Evolutionary conservation across 2,888 invertebrate species (phyloP).

Genomic region (Alloplasta piceator): DNA sequence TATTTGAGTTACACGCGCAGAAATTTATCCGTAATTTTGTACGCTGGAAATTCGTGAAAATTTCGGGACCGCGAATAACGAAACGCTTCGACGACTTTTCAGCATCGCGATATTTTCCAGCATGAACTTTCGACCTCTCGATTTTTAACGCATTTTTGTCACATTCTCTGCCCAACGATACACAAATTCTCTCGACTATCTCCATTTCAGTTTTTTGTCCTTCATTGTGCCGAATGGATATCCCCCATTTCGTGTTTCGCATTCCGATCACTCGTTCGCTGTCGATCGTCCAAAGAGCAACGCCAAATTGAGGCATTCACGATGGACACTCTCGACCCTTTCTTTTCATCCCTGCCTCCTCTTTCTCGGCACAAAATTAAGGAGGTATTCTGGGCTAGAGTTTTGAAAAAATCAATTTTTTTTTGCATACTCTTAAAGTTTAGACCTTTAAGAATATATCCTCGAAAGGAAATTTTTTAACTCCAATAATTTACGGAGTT

Average conservation of each 20-base stretch:
- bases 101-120: slow-evolving; percentile 1
- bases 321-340: no score
- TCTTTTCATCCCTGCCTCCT: no score
- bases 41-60: background rate
- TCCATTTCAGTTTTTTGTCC: slow-evolving; percentile 1
- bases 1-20: slow-evolving; percentile 1
- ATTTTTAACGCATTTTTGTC: background rate
- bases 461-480: no score
- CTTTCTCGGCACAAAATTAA: background rate
- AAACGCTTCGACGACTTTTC: background rate
- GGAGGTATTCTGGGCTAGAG: background rate
- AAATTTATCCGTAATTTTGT: background rate
- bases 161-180: background rate
- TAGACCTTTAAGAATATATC: no score
- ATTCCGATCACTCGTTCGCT: no score
- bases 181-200: slow-evolving; percentile 1
- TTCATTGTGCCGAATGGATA: background rate
- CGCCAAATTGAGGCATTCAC: no score
- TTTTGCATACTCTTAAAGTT: slow-evolving; percentile 1
- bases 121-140: slow-evolving; percentile 16
- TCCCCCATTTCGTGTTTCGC: no score
- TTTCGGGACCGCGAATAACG: slow-evolving; percentile 1
- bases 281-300: no score
- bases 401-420: no score
- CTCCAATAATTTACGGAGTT: no score